Evolutionary conservation across 1,140 invertebrate species (phyloP).

Genomic region (Liolophura sinensis): DNA sequence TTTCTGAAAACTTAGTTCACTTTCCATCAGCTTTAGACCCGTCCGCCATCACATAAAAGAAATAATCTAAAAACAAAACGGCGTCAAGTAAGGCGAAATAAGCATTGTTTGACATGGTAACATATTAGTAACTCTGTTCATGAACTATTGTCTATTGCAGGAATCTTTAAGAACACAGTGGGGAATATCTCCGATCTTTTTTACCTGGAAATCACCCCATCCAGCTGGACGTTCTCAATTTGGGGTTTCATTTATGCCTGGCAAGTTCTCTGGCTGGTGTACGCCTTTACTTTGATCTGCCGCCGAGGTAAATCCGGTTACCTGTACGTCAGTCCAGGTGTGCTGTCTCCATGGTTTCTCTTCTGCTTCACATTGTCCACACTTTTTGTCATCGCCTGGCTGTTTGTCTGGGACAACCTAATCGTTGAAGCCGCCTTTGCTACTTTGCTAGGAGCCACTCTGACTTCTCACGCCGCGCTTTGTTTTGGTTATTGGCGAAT

Average conservation of each 20-base stretch:
- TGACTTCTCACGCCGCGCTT: constrained; percentile 15
- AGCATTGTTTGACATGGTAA: too few species aligned
- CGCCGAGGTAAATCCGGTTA: constrained; percentile 23
- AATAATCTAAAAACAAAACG: too few species aligned
- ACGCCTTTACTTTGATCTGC: constrained; percentile 34
- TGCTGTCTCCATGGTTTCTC: constrained; percentile 27
- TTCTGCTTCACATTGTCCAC: constrained; percentile 33
- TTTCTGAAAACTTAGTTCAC: too few species aligned
- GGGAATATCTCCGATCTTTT: constrained; percentile 36
- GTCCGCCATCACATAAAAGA: too few species aligned
- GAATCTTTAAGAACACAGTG: constrained; percentile 37
- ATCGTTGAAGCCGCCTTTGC: constrained; percentile 17
- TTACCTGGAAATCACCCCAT: constrained; percentile 43
- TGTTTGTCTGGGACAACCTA: constrained; percentile 31
- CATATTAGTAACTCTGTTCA: too few species aligned
- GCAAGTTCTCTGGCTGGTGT: constrained; percentile 40
- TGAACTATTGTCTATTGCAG: constrained; percentile 22
- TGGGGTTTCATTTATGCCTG: constrained; percentile 51
- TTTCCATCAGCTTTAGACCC: too few species aligned
- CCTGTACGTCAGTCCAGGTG: constrained; percentile 31
- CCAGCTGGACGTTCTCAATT: constrained; percentile 47
- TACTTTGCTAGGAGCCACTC: constrained; percentile 5
- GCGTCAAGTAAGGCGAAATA: too few species aligned
- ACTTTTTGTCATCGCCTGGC: constrained; percentile 41
- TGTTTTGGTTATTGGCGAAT: constrained; percentile 17